A percentile compares a stretch with the other conserved stretches of the same genome.
Evolutionary conservation across 23 tunicate genomes (phyloP).

Genomic region (Styela clava): DNA sequence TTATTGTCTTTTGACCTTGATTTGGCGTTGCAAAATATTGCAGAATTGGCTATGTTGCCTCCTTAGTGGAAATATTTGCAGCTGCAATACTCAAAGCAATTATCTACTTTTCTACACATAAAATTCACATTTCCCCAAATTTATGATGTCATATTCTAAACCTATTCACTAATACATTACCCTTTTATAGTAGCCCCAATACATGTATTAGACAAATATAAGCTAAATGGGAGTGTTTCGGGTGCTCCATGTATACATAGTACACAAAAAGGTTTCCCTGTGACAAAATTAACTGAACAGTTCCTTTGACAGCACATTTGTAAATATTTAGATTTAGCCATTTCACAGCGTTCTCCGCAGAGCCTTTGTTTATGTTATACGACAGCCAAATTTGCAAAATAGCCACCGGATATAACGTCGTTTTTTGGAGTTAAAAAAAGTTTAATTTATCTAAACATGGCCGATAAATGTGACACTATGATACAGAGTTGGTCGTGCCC

Average conservation of each 20-base stretch:
- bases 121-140: neutral
- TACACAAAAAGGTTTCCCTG: neutral
- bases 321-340: no score
- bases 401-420: neutral
- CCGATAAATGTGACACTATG: neutral
- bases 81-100: no score
- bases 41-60: neutral
- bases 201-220: neutral
- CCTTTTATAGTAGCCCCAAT: neutral
- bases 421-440: neutral
- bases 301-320: neutral
- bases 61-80: conserved; percentile 14
- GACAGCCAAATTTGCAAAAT: no score
- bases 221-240: neutral
- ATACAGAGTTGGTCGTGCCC: no score
- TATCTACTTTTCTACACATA: no score
- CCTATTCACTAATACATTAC: neutral
- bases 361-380: no score
- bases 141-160: neutral
- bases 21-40: neutral
- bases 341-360: neutral
- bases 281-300: neutral
- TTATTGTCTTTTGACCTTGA: no score
- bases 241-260: neutral
- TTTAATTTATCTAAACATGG: neutral